Percentiles rank a stretch among this genome's conserved stretches.
Conservation (phyloP, 2,113 vertebrate species). For the Eolophus roseicapilla region DNA sequence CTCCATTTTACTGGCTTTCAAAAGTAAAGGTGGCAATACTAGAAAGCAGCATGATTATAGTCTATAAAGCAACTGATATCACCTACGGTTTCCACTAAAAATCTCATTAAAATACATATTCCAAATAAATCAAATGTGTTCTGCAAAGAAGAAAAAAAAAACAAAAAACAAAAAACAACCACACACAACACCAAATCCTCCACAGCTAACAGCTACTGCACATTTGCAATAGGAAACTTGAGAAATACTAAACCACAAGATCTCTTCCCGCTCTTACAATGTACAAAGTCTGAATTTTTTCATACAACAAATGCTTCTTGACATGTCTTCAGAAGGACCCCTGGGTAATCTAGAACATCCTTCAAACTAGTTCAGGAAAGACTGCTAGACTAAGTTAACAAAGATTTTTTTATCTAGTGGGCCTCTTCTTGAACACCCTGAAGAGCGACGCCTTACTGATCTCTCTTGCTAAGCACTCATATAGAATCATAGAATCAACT, state of each 20-base stretch:
- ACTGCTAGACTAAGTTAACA: neutral
- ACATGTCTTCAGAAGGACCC: neutral
- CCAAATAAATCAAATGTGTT: neutral
- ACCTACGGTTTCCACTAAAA: neutral
- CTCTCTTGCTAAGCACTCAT: neutral
- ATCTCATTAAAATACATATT: neutral
- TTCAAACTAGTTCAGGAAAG: neutral
- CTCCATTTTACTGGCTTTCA: neutral
- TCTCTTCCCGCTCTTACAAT: neutral
- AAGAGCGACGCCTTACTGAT: fast-evolving
- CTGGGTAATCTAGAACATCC: neutral
- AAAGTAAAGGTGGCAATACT: neutral
- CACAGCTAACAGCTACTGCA: neutral
- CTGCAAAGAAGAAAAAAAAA: neutral
- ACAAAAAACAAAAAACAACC: neutral
- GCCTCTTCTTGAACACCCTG: neutral
- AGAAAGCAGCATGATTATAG: neutral
- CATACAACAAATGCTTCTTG: neutral
- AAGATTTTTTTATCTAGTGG: neutral
- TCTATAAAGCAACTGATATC: neutral
- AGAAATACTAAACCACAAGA: neutral
- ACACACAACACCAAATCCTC: neutral
- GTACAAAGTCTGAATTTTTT: neutral
- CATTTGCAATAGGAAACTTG: neutral
- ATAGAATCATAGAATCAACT: neutral